Conservation (phyloP, 2,888 invertebrate genomes). For the Muschampia plurimacula region DNA sequence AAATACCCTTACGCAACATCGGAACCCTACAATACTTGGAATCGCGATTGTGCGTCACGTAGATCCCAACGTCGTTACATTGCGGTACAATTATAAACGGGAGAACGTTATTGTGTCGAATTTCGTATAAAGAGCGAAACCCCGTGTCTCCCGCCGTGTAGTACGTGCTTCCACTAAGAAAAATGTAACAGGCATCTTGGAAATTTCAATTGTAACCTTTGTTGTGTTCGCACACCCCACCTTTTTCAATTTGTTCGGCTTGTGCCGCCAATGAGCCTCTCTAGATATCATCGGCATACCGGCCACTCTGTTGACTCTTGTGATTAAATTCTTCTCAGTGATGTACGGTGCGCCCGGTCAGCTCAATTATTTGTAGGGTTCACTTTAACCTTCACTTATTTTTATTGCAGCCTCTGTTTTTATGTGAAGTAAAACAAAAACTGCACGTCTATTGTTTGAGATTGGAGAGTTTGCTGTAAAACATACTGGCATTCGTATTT, state of each 20-base stretch:
- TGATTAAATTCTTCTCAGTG: slow-evolving; percentile 80
- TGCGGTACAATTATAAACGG: slow-evolving; percentile 68
- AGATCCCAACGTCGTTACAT: slow-evolving; percentile 58
- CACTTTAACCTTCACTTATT: slow-evolving; percentile 53
- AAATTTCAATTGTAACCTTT: slow-evolving; percentile 83
- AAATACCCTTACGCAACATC: slow-evolving; percentile 46
- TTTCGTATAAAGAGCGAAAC: slow-evolving; percentile 59
- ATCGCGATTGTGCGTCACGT: slow-evolving; percentile 61
- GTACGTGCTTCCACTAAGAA: slow-evolving; percentile 77
- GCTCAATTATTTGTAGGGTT: slow-evolving; percentile 63
- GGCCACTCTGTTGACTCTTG: slow-evolving; percentile 67
- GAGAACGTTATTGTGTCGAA: slow-evolving; percentile 63
- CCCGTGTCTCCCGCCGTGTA: slow-evolving; percentile 66
- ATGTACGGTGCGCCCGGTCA: slow-evolving; percentile 59
- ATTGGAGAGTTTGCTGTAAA: slow-evolving; percentile 2
- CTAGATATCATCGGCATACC: slow-evolving; percentile 79
- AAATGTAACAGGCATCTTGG: slow-evolving; percentile 79
- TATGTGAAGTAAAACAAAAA: slow-evolving; percentile 42
- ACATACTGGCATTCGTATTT: background rate
- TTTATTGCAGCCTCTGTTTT: slow-evolving; percentile 48
- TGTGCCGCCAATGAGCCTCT: slow-evolving; percentile 69
- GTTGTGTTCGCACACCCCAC: slow-evolving; percentile 68
- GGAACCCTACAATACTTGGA: slow-evolving; percentile 42
- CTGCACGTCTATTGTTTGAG: slow-evolving; percentile 30
- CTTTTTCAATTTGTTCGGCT: slow-evolving; percentile 75